Conservation (phyloP, 2,797 vertebrate genomes). For the Gymnothorax reevesii region DNA sequence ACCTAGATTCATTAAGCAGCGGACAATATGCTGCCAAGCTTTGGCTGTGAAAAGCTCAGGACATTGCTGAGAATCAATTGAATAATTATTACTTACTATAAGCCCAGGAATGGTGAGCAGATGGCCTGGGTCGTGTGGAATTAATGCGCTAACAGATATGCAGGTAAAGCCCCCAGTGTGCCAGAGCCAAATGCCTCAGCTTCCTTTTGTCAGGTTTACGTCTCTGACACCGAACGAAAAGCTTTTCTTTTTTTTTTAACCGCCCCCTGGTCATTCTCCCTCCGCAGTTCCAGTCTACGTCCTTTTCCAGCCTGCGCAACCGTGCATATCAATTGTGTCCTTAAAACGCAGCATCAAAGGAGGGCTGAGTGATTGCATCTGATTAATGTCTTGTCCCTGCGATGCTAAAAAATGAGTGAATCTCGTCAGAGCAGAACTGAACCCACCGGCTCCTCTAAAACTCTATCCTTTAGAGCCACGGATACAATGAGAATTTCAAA, state of each 20-base stretch:
- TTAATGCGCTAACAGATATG: conserved; percentile 63
- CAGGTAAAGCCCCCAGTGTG: conserved; percentile 56
- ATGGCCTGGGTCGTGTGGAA: conserved; percentile 64
- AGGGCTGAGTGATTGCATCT: not conserved
- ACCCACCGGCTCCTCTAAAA: not conserved
- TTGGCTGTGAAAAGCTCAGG: conserved; percentile 44
- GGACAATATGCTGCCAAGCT: conserved; percentile 39
- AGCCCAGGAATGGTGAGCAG: conserved; percentile 67
- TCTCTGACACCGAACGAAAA: not conserved
- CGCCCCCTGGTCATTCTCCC: conserved; percentile 24
- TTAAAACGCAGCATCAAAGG: conserved; percentile 1
- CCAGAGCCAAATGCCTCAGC: conserved; percentile 42
- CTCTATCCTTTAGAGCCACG: not conserved
- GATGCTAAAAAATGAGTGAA: not conserved
- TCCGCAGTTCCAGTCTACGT: conserved; percentile 13
- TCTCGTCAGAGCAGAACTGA: not conserved
- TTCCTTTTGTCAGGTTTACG: not conserved
- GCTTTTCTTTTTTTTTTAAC: conserved; percentile 37
- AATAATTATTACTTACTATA: conserved; percentile 60
- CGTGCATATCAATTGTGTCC: conserved; percentile 22
- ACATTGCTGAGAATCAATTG: conserved; percentile 53
- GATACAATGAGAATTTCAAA: not conserved
- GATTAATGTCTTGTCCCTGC: not conserved
- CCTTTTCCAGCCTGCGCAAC: not conserved
- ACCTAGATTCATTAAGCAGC: conserved; percentile 26